Percentiles rank a stretch among this genome's conserved stretches.
phyloP scores from a whole-genome alignment of 2,797 vertebrate genomes.

The Rhynchotus rufescens region DNA sequence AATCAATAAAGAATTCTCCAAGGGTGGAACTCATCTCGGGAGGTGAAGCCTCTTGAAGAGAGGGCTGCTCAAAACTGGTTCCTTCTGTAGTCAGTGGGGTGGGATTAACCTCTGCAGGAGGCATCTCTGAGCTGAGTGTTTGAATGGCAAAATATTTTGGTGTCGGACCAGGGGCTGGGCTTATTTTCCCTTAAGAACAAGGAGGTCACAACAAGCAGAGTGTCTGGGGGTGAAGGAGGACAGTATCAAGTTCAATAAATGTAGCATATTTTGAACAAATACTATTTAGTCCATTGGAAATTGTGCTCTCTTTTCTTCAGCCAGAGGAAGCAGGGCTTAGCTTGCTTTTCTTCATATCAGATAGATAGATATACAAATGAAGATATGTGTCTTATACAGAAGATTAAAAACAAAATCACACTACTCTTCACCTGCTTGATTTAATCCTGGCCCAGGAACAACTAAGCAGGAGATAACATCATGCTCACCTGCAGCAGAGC shows the following conservation, averaged over 20 bases:
- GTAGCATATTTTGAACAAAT: not conserved
- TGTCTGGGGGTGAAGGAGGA: not conserved
- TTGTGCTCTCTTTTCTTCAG: not conserved
- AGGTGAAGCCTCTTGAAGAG: not conserved
- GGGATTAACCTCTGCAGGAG: not conserved
- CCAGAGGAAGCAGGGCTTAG: not conserved
- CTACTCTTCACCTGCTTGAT: not conserved
- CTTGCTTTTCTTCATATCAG: not conserved
- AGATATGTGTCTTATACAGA: not conserved
- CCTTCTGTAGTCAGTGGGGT: not conserved
- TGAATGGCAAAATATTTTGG: not conserved
- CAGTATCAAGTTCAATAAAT: not conserved
- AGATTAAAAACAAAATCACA: not conserved
- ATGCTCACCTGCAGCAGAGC: not conserved
- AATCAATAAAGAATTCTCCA: not conserved
- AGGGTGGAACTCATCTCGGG: rapidly evolving
- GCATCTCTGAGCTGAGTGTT: not conserved
- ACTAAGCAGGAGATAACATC: not conserved
- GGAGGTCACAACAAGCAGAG: not conserved
- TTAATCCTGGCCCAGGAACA: not conserved
- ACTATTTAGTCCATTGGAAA: not conserved
- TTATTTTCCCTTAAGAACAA: not conserved
- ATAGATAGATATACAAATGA: not conserved
- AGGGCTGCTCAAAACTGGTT: not conserved
- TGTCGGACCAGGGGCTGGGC: not conserved